A percentile compares a stretch with the other conserved stretches of the same genome.
Evolutionary conservation across 2,113 vertebrate genomes (phyloP).

Genomic region (Kobus ellipsiprymnus): DNA sequence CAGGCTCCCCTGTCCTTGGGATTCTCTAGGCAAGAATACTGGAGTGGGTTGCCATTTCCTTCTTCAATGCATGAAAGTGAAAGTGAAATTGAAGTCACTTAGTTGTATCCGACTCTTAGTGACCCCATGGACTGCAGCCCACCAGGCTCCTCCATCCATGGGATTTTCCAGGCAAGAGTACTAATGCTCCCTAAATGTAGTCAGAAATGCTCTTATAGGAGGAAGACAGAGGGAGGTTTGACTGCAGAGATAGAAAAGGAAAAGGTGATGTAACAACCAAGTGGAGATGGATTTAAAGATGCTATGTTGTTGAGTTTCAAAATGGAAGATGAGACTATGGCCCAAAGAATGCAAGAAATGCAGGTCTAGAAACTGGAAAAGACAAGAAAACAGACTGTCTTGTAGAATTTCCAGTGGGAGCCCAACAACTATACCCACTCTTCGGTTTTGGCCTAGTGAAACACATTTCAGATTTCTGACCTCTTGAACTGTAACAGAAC

Average conservation of each 20-base stretch:
- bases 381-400: background rate
- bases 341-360: background rate
- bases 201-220: background rate
- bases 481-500: background rate
- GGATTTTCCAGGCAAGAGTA: background rate
- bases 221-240: background rate
- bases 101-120: fast-evolving
- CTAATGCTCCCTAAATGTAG: background rate
- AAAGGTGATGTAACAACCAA: background rate
- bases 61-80: background rate
- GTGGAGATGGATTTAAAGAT: background rate
- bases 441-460: background rate
- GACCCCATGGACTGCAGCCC: background rate
- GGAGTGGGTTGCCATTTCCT: background rate
- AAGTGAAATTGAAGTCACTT: background rate
- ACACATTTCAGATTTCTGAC: background rate
- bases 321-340: background rate
- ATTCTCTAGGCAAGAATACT: background rate
- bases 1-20: background rate
- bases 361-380: background rate
- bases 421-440: background rate
- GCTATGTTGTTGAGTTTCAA: background rate
- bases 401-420: background rate
- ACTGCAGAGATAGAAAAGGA: background rate
- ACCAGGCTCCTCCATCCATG: background rate